Base-by-base conservation (phyloP, 2,113 vertebrate genomes). In the Rhinoptilus africanus region DNA sequence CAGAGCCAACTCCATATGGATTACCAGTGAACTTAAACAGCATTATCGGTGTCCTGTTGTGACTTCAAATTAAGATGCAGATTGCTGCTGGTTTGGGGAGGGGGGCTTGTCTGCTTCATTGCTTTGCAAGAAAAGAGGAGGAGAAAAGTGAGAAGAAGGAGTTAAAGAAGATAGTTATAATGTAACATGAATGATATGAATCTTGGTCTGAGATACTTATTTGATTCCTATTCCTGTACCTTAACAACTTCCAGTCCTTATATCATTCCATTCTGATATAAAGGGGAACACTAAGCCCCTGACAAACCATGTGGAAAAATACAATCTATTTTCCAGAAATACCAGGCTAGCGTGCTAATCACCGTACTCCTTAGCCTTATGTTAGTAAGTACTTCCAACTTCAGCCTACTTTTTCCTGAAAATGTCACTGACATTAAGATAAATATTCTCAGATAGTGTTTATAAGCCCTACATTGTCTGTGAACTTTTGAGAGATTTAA, bases 381-480 rank as follows among this genome's bases (percentile, higher is more conserved):
- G 68, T 78, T 89, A 77, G 43, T 53, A 85, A 88, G 78, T 53
- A 81, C 43, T 72, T 92, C 32, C 63, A 73, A 77, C 74, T 91
- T 85, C 78, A 93, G 56, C 28, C 72, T 94, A 57, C 85, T 68
- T 91, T 96, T 89, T 71, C 66, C 66, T 78, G 81, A 82, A 96
- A 94, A 92, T 93, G 67, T 60, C 71, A 86, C 73, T 83, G 89
- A 85, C 56, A 85, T 62, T 87, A 92, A 89, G 75, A 87, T 63
- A 26, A 81, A 91, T 92, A 78, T 91, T 91, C 43, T 63, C 34
- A 77, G 91, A 74, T 81, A 68, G 45, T 84, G 35, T 75, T 92
- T 92, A 64, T 95, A 92, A 95, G 86, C 39, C 39, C 71, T 78
- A 87, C 26, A 57, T 51, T 48, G 16, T 59, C 63, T 78, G 51